Evolutionary conservation across 2,797 vertebrate species (phyloP).

Genomic region (Chelidonichthys spinosus): DNA sequence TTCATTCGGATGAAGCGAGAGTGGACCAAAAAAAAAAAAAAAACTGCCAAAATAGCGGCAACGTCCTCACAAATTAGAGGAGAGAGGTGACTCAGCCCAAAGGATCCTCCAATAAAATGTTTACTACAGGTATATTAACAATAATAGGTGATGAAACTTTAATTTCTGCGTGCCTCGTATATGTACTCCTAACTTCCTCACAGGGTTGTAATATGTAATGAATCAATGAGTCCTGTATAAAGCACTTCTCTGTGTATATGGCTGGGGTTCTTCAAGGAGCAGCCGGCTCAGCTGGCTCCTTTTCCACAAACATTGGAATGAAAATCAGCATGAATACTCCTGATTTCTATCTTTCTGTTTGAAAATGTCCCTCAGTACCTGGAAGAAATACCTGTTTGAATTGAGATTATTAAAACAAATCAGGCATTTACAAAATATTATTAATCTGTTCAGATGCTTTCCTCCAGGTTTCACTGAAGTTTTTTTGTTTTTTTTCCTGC

Average conservation of each 20-base stretch:
- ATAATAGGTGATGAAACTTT: conserved; percentile 84
- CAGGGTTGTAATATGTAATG: conserved; percentile 88
- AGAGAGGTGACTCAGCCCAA: conserved; percentile 87
- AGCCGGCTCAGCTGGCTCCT: conserved; percentile 7
- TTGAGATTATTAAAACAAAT: conserved; percentile 30
- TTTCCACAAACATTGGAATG: conserved; percentile 8
- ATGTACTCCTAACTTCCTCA: conserved; percentile 84
- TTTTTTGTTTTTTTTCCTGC: conserved; percentile 33
- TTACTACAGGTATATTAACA: conserved; percentile 70
- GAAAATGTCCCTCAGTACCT: conserved; percentile 17
- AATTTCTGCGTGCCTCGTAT: conserved; percentile 89
- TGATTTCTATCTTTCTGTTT: neutral
- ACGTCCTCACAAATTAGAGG: conserved; percentile 61
- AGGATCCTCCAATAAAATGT: conserved; percentile 83
- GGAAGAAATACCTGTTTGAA: conserved; percentile 53
- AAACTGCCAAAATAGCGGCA: conserved; percentile 48
- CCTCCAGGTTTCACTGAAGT: conserved; percentile 9
- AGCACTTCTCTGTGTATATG: conserved; percentile 83
- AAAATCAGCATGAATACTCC: conserved; percentile 29
- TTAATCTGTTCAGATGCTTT: conserved; percentile 23
- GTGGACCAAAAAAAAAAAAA: conserved; percentile 66
- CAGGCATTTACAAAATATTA: conserved; percentile 10
- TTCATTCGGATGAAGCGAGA: conserved; percentile 53
- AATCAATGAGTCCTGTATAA: conserved; percentile 78
- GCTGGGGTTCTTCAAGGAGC: conserved; percentile 75